Base-by-base conservation (phyloP, 2,888 invertebrate genomes). In the Lypha dubia region DNA sequence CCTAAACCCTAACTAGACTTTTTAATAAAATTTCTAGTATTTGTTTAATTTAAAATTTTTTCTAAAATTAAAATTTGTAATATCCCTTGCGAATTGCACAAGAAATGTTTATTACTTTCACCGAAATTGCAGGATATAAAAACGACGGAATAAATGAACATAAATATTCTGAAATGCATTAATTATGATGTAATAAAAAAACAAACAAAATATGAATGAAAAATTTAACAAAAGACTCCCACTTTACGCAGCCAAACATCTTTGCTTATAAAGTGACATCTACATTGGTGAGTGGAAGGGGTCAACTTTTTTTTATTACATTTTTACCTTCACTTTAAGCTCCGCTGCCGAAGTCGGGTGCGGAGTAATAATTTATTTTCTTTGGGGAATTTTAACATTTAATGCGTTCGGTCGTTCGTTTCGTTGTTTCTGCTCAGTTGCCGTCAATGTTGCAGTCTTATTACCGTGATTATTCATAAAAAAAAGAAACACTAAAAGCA, bases 401-500 rank as follows among this genome's bases (percentile, higher is more conserved):
- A 83, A 83, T 85, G 85, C 83, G 85, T 83, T 85, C 17, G 32
- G 17, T 58, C 20, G 32, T 24, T 58, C 20, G 3, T 9, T 60
- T 3, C 4, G 38, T 60, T 60, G 20, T 4, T 60, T 53, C 24
- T 58, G 41, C 73, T 51, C 46, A 62, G 68, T 79, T 51, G 53
- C 71, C 79, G 56, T 77, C 75, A 75, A 84, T 85, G 84, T 82
- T 87, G 86, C 86, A 86, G 73, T 86, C 85, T 86, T 86, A 86
- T 86, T 87, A 86, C 87, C 84, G 74, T 81, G 71, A 84, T 87
- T 85, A 85, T 83, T 86, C 82, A 86, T 53, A 81, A 81, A 81
- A 77, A 65, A 53, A 49, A n/a, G n/a, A n/a, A n/a, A n/a, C n/a
- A 22, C 46, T 53, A 74, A 65, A 74, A 74, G 70, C 74, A 62